These are phyloP conservation scores for Malurus alboscapulatus DNA, from an alignment of 2,113 vertebrate species.

Conservation along the genomic window DNA sequence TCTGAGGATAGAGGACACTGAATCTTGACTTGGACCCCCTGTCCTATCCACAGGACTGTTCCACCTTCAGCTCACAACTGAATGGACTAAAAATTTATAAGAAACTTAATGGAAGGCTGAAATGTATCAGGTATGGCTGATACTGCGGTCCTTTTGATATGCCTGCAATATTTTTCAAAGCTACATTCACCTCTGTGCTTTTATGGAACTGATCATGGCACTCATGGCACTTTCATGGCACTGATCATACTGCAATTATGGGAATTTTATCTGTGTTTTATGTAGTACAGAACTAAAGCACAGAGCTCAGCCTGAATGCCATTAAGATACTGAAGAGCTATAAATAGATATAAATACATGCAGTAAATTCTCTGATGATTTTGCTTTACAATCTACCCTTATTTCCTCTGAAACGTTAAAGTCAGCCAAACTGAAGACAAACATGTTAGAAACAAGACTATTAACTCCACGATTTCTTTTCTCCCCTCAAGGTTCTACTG, in stretches of 20 bases:
- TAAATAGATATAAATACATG: background rate
- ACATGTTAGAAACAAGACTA: background rate
- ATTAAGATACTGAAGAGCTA: background rate
- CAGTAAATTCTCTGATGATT: background rate
- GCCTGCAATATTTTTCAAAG: background rate
- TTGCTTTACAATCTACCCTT: background rate
- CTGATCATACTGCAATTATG: background rate
- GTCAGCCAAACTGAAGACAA: background rate
- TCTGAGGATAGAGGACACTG: background rate
- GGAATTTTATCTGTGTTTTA: background rate
- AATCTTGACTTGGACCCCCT: constrained; percentile 6
- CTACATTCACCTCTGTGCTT: background rate
- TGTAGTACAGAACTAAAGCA: background rate
- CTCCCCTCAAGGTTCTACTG: background rate
- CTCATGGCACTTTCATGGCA: background rate
- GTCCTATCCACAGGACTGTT: background rate
- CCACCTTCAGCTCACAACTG: background rate
- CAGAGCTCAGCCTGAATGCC: background rate
- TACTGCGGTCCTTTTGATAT: background rate
- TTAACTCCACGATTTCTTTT: background rate
- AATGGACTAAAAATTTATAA: background rate
- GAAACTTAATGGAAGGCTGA: background rate
- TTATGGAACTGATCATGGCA: background rate
- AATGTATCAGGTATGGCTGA: background rate
- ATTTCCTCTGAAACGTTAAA: background rate